Conservation (phyloP, 2,888 invertebrate species). For the Caenorhabditis angaria region DNA sequence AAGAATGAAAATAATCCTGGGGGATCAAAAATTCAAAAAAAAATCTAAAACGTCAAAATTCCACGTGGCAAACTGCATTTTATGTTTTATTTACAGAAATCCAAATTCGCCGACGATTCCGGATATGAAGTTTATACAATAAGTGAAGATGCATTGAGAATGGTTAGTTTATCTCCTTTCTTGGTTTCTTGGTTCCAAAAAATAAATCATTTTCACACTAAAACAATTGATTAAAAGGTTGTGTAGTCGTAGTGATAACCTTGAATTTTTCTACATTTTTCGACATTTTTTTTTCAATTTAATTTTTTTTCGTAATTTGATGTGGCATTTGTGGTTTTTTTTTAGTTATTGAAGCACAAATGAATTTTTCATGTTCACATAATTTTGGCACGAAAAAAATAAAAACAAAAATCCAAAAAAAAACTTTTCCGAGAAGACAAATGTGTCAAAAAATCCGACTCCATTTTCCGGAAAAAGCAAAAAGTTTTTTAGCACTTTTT, state of each 20-base stretch:
- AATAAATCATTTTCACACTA: slow-evolving; percentile 5
- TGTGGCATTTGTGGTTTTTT: neutral
- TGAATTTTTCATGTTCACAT: too few species aligned
- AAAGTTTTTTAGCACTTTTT: neutral
- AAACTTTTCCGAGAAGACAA: slow-evolving; percentile 28
- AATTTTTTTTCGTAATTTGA: neutral
- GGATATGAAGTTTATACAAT: slow-evolving; percentile 44
- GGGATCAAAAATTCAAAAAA: neutral
- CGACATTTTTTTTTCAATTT: neutral
- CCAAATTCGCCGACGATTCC: slow-evolving; percentile 31
- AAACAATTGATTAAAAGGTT: neutral
- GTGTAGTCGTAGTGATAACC: neutral
- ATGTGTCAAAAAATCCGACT: slow-evolving; percentile 36
- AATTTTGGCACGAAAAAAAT: neutral
- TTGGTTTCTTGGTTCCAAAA: too few species aligned
- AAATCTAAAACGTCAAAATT: neutral
- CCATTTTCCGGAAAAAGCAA: slow-evolving; percentile 9
- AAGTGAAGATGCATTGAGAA: slow-evolving; percentile 32
- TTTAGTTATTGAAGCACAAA: neutral
- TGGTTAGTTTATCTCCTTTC: slow-evolving; percentile 28
- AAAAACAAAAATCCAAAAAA: neutral
- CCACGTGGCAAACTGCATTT: too few species aligned
- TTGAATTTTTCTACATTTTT: neutral
- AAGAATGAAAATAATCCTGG: neutral
- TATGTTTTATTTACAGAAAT: slow-evolving; percentile 23